Evolutionary conservation across 2,797 vertebrate genomes (phyloP).

Genomic region (Syncerus caffer): DNA sequence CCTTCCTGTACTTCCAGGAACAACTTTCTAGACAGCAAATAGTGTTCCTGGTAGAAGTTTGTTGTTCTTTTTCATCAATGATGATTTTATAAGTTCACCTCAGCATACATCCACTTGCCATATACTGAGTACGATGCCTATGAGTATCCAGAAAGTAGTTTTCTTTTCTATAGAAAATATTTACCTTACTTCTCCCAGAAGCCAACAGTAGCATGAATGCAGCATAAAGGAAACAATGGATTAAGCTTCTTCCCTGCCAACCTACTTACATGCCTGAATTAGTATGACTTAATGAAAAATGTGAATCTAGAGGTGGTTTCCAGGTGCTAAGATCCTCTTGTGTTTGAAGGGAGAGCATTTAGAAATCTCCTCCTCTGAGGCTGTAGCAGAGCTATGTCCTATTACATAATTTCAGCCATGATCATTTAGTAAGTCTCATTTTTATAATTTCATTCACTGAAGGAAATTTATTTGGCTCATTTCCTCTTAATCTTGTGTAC

Average conservation of each 20-base stretch:
- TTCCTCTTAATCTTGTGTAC: slow-evolving; percentile 65
- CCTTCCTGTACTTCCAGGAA: neutral
- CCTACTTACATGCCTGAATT: neutral
- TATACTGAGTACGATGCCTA: neutral
- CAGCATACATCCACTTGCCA: neutral
- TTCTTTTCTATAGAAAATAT: neutral
- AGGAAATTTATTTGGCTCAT: slow-evolving; percentile 57
- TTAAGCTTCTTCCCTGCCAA: neutral
- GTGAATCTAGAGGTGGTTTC: slow-evolving; percentile 12
- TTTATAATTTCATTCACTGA: slow-evolving; percentile 40
- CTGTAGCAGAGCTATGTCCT: neutral
- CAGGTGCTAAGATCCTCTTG: slow-evolving; percentile 1
- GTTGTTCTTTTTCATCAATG: neutral
- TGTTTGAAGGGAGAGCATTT: slow-evolving; percentile 30
- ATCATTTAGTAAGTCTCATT: slow-evolving; percentile 46
- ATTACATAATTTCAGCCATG: neutral
- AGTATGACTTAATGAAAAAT: neutral
- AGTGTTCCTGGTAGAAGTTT: neutral
- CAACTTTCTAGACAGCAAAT: neutral
- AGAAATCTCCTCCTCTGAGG: neutral
- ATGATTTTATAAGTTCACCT: neutral
- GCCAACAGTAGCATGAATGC: neutral
- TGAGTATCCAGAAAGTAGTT: neutral
- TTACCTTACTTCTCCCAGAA: slow-evolving; percentile 8
- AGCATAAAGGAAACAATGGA: neutral